These are phyloP conservation scores for Lasiurus cinereus DNA, from an alignment of 2,113 vertebrate species.

Conservation along the genomic window DNA sequence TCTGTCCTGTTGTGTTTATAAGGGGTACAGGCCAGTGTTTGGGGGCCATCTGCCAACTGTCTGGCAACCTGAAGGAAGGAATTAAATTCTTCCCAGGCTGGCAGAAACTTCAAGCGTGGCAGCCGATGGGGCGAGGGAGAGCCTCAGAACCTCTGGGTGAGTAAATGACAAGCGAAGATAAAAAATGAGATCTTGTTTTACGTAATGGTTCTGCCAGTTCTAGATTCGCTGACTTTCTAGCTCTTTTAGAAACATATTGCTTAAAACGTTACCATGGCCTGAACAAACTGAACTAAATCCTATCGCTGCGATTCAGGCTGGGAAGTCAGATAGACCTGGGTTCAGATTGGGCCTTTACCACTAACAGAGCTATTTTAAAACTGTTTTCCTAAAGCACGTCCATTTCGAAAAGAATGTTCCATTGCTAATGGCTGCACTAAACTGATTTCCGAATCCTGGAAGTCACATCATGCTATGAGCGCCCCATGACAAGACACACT, in stretches of 20 bases:
- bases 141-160: not conserved
- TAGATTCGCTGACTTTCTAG: not conserved
- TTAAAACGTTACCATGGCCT: not conserved
- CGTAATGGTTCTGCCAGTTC: not conserved
- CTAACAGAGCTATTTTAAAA: not conserved
- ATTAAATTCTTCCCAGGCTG: not conserved
- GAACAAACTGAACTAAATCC: not conserved
- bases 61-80: constrained; percentile 18
- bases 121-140: not conserved
- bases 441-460: not conserved
- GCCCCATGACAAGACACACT: accelerated
- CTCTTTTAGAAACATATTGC: not conserved
- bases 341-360: not conserved
- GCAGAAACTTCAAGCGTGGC: not conserved
- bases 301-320: not conserved
- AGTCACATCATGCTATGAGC: not conserved
- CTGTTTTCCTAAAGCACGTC: not conserved
- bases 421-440: not conserved
- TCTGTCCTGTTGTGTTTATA: not conserved
- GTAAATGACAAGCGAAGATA: not conserved
- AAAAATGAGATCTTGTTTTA: not conserved
- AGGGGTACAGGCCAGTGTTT: not conserved
- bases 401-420: not conserved
- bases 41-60: not conserved
- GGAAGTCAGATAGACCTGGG: not conserved